phyloP scores from a whole-genome alignment of 1,140 invertebrate genomes.

The Bombus terrestris region DNA sequence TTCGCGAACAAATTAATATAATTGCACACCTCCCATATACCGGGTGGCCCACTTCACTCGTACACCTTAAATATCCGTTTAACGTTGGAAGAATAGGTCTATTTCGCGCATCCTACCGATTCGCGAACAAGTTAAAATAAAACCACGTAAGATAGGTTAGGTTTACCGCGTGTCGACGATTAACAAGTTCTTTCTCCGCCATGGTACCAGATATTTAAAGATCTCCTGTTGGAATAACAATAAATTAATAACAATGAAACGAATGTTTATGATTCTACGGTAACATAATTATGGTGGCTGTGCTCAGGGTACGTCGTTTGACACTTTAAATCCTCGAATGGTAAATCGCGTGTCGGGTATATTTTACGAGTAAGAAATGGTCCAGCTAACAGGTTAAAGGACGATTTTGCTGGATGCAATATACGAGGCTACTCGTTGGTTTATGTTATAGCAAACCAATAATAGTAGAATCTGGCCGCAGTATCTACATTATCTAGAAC shows the following conservation, averaged over 20 bases:
- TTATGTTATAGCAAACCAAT: too few species aligned
- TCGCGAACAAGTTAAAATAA: too few species aligned
- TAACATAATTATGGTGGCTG: too few species aligned
- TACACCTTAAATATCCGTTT: neutral
- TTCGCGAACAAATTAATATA: rapidly evolving
- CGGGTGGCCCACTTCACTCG: neutral
- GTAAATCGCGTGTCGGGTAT: neutral
- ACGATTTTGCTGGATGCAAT: neutral
- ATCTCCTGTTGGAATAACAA: too few species aligned
- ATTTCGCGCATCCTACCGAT: neutral
- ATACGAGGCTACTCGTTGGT: neutral
- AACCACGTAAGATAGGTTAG: too few species aligned
- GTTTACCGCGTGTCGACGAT: too few species aligned
- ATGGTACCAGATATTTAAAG: too few species aligned
- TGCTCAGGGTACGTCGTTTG: neutral
- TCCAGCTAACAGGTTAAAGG: neutral
- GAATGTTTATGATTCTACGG: too few species aligned
- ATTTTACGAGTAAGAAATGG: neutral
- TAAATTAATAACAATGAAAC: too few species aligned
- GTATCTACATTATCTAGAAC: neutral
- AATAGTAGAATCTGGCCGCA: neutral
- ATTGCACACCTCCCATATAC: neutral
- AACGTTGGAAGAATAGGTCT: rapidly evolving
- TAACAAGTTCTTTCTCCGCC: too few species aligned
- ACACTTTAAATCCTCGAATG: neutral